A percentile compares a stretch with the other conserved stretches of the same genome.
Evolutionary conservation across 2,113 vertebrate species (phyloP).

Genomic region (Diadophis punctatus): DNA sequence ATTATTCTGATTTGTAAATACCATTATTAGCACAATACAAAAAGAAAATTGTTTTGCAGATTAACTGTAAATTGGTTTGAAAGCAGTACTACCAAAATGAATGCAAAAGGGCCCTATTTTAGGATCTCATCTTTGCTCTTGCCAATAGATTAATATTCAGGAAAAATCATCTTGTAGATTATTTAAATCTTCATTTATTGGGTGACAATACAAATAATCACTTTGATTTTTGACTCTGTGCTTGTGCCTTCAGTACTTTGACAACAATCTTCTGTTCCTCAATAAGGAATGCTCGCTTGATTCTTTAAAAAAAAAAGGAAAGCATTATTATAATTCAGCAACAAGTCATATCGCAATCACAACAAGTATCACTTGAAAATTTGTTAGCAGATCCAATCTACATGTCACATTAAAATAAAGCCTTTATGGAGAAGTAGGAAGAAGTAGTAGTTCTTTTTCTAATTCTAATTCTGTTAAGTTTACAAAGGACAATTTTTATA

Average conservation of each 20-base stretch:
- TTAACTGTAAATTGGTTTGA: not conserved
- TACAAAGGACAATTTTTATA: not conserved
- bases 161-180: slow-evolving; percentile 7
- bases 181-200: slow-evolving; percentile 78
- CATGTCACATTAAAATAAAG: not conserved
- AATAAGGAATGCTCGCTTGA: slow-evolving; percentile 98
- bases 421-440: not conserved
- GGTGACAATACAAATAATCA: slow-evolving; percentile 76
- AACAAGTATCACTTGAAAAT: not conserved
- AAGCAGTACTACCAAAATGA: not conserved
- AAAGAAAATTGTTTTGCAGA: not conserved
- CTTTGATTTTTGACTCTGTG: slow-evolving; percentile 98
- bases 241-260: slow-evolving; percentile 98
- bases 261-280: slow-evolving; percentile 99
- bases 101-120: not conserved
- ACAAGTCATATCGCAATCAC: not conserved
- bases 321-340: slow-evolving; percentile 8
- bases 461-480: not conserved
- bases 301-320: slow-evolving; percentile 69
- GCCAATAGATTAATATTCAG: not conserved
- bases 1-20: not conserved
- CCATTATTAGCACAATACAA: not conserved
- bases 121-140: not conserved
- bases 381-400: not conserved
- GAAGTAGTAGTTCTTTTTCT: not conserved